A percentile compares a stretch with the other conserved stretches of the same genome.
phyloP scores from a whole-genome alignment of 1,140 invertebrate genomes.

The Heliconius hermathena region DNA sequence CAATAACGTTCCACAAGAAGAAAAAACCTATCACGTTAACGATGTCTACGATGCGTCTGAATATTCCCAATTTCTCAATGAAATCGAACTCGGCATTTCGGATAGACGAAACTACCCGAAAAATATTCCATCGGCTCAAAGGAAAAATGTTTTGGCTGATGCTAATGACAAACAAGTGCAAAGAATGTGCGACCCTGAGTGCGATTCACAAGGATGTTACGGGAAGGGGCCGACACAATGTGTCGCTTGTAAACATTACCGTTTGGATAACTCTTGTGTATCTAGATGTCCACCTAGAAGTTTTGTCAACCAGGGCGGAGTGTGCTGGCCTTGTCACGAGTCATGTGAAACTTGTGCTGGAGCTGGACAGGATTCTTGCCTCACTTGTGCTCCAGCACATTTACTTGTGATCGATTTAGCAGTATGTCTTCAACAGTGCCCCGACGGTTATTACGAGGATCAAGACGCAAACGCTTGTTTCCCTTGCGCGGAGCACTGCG shows the following conservation, averaged over 20 bases:
- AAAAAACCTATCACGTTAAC: conserved; percentile 78
- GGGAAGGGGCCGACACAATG: conserved; percentile 90
- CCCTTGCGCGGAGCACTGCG: conserved; percentile 88
- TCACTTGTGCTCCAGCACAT: conserved; percentile 90
- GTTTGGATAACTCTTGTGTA: conserved; percentile 90
- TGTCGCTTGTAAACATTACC: conserved; percentile 89
- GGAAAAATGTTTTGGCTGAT: conserved; percentile 76
- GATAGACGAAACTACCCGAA: conserved; percentile 85
- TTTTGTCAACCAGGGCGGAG: conserved; percentile 88
- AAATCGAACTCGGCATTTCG: conserved; percentile 83
- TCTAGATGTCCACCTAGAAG: conserved; percentile 90
- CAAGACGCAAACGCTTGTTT: conserved; percentile 87
- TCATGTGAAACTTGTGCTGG: conserved; percentile 92
- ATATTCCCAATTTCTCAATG: conserved; percentile 82
- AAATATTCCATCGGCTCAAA: conserved; percentile 80
- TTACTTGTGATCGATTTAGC: conserved; percentile 89
- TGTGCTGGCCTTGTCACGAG: conserved; percentile 91
- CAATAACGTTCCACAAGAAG: conserved; percentile 60
- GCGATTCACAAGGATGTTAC: conserved; percentile 90
- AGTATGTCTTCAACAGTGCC: conserved; percentile 90
- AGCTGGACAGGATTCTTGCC: conserved; percentile 89
- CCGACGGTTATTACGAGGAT: conserved; percentile 91
- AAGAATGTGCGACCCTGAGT: conserved; percentile 88
- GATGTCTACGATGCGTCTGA: conserved; percentile 78
- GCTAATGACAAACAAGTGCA: conserved; percentile 83